Evolutionary conservation across 2,888 invertebrate species (phyloP).

Genomic region (Sipunculus nudus): DNA sequence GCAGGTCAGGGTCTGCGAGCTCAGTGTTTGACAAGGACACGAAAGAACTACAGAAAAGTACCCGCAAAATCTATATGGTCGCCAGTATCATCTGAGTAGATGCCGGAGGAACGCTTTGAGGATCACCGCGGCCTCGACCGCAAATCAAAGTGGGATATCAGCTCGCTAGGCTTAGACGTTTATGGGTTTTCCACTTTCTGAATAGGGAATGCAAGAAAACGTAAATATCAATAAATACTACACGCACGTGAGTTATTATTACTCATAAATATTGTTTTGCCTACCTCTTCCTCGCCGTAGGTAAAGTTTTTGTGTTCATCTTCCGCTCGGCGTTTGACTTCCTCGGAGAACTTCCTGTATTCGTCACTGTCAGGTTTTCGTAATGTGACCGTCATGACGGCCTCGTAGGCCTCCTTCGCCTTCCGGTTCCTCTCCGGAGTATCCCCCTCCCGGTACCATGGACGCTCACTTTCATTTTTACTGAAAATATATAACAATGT

Average conservation of each 20-base stretch:
- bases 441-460: conserved; percentile 87
- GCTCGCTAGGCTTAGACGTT: too few species aligned
- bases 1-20: too few species aligned
- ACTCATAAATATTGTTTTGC: background rate
- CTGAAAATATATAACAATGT: conserved; percentile 53
- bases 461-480: conserved; percentile 70
- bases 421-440: conserved; percentile 82
- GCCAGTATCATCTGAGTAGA: too few species aligned
- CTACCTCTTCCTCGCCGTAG: conserved; percentile 61
- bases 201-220: too few species aligned
- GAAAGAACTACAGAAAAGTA: too few species aligned
- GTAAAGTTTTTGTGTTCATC: conserved; percentile 54
- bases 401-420: conserved; percentile 61
- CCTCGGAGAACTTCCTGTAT: conserved; percentile 58
- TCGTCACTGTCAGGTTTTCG: conserved; percentile 61
- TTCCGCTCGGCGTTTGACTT: conserved; percentile 58
- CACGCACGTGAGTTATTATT: background rate
- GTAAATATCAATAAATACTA: too few species aligned
- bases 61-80: too few species aligned
- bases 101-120: too few species aligned
- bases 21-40: too few species aligned
- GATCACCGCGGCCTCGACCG: too few species aligned
- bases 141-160: too few species aligned
- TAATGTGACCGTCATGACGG: conserved; percentile 62
- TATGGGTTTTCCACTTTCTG: too few species aligned